phyloP scores from a whole-genome alignment of 2,113 vertebrate genomes.

The Phalacrocorax pelagicus region DNA sequence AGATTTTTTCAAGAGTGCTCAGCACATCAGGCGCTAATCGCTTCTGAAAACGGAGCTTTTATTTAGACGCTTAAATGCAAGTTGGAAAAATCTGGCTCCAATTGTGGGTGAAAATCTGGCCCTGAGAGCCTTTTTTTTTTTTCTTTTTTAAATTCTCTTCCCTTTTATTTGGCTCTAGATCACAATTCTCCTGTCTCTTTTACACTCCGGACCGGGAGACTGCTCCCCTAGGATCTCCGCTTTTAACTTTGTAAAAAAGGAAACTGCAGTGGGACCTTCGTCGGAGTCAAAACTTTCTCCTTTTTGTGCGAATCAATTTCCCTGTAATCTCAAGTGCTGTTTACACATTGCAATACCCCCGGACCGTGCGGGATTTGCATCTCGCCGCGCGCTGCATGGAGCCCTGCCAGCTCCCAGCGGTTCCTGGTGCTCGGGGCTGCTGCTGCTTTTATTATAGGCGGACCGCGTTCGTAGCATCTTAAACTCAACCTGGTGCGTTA shows the following conservation, averaged over 20 bases:
- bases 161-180: neutral
- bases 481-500: neutral
- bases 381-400: neutral
- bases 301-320: neutral
- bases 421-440: neutral
- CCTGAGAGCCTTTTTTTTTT: neutral
- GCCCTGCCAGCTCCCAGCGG: neutral
- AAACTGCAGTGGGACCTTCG: neutral
- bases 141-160: neutral
- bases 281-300: neutral
- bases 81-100: neutral
- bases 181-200: neutral
- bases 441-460: neutral
- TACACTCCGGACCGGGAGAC: fast-evolving
- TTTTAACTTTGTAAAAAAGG: neutral
- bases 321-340: neutral
- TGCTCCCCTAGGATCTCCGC: neutral
- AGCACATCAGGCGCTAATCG: neutral
- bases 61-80: neutral
- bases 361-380: neutral
- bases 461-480: neutral
- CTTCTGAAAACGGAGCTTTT: neutral
- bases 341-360: neutral
- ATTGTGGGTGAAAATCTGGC: neutral
- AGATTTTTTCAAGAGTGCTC: neutral